phyloP scores from a whole-genome alignment of 2,888 invertebrate species.

The Polyommatus iphigenia region DNA sequence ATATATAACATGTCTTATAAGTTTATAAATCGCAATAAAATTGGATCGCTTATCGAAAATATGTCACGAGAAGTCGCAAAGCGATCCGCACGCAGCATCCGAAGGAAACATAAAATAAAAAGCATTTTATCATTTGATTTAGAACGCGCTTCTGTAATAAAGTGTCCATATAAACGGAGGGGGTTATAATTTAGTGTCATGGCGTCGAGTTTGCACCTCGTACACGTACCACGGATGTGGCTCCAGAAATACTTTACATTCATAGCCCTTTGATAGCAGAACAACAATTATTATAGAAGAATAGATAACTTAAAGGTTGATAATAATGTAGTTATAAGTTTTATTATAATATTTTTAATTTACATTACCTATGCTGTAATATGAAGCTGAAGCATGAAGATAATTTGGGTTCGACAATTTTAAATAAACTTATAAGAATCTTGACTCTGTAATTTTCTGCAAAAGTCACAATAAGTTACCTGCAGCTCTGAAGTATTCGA shows the following conservation, averaged over 20 bases:
- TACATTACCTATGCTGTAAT: neutral
- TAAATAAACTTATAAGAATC: neutral
- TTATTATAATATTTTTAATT: neutral
- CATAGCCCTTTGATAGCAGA: neutral
- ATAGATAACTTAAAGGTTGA: neutral
- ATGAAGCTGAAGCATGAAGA: too few relatives aligned
- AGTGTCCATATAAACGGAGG: constrained; percentile 78
- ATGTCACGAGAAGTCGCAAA: constrained; percentile 50
- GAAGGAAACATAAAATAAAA: constrained; percentile 75
- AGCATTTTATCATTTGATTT: constrained; percentile 79
- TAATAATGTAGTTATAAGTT: neutral
- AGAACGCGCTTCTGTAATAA: constrained; percentile 76
- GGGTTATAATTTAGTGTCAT: constrained; percentile 73
- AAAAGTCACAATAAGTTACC: constrained; percentile 41
- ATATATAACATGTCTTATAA: neutral
- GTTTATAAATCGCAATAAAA: constrained; percentile 29
- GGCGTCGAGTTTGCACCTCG: constrained; percentile 67
- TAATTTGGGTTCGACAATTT: too few relatives aligned
- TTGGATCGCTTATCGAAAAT: constrained; percentile 46
- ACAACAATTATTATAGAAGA: neutral
- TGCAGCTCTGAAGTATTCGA: constrained; percentile 59
- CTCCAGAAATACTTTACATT: constrained; percentile 26
- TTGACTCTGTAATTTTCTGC: neutral
- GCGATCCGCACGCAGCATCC: constrained; percentile 67
- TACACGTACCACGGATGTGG: constrained; percentile 35